phyloP scores from a whole-genome alignment of 2,797 vertebrate species.

The Characodon lateralis region DNA sequence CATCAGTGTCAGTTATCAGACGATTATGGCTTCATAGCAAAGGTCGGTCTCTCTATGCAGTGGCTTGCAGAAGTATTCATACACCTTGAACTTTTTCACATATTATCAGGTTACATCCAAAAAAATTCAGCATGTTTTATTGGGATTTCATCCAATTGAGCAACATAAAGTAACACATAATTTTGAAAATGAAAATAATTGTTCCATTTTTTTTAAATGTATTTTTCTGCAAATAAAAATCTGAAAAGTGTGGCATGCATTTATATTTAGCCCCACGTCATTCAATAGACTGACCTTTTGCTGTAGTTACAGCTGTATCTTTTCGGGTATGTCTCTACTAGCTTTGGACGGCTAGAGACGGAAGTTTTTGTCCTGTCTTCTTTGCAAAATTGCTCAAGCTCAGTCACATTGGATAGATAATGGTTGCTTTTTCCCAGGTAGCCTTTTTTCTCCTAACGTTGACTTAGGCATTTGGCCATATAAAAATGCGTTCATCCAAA shows the following conservation, averaged over 20 bases:
- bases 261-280: too few species aligned
- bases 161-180: neutral
- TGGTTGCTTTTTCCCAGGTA: too few species aligned
- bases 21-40: conserved; percentile 84
- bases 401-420: too few species aligned
- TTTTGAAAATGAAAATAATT: neutral
- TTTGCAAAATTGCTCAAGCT: too few species aligned
- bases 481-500: too few species aligned
- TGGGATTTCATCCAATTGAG: neutral
- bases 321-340: too few species aligned
- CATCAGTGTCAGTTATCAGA: conserved; percentile 94
- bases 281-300: neutral
- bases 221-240: neutral
- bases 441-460: too few species aligned
- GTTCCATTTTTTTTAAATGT: neutral
- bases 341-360: too few species aligned
- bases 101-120: neutral
- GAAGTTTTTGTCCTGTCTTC: too few species aligned
- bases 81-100: neutral
- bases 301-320: too few species aligned
- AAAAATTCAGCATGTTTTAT: neutral
- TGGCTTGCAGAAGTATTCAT: neutral
- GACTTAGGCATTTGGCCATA: too few species aligned
- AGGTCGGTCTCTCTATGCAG: conserved; percentile 77
- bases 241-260: neutral